phyloP scores from a whole-genome alignment of 2,113 vertebrate genomes.

The Halichoeres trimaculatus region DNA sequence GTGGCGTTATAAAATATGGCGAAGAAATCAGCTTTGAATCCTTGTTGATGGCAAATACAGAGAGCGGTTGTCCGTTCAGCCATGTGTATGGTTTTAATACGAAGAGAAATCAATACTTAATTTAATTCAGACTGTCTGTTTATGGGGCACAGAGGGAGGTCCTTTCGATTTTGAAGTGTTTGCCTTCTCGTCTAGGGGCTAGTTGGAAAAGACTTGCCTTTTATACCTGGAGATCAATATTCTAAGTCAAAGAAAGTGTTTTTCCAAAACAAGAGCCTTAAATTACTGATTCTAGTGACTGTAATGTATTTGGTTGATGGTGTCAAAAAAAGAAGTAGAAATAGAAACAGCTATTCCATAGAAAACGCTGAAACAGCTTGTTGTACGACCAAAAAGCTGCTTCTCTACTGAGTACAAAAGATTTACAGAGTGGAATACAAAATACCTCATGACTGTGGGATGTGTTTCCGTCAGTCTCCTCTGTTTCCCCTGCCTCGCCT shows the following conservation, averaged over 20 bases:
- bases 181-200: not conserved
- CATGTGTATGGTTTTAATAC: slow-evolving; percentile 17
- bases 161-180: not conserved
- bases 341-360: not conserved
- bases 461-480: not conserved
- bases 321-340: not conserved
- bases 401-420: slow-evolving; percentile 9
- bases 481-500: not conserved
- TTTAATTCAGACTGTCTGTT: slow-evolving; percentile 18
- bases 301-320: too few species aligned
- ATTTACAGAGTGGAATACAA: not conserved
- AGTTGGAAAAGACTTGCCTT: not conserved
- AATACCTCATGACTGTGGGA: slow-evolving; percentile 2
- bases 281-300: too few species aligned
- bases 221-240: too few species aligned
- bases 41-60: slow-evolving; percentile 25
- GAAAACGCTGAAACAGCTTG: not conserved
- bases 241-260: too few species aligned
- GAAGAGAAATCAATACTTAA: slow-evolving; percentile 38
- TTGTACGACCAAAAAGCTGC: not conserved
- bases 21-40: slow-evolving; percentile 20
- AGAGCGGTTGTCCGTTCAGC: slow-evolving; percentile 7
- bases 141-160: not conserved
- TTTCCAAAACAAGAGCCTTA: too few species aligned
- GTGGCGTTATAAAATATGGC: slow-evolving; percentile 20